Base-by-base conservation (phyloP, 2,113 vertebrate species). In the Hystrix brachyura region DNA sequence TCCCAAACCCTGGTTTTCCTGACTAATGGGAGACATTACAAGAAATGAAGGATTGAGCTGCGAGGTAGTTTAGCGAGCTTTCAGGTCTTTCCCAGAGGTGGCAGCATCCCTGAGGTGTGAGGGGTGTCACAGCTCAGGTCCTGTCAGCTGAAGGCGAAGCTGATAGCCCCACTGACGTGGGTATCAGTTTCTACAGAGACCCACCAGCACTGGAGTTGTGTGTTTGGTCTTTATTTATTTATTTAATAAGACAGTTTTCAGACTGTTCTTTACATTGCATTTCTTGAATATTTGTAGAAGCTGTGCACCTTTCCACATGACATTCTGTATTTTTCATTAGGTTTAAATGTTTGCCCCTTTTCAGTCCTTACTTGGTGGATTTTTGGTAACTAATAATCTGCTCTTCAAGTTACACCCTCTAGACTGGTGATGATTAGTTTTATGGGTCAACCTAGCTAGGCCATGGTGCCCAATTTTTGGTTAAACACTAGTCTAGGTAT, bases 361-460 rank as follows among this genome's bases (percentile, higher is more conserved):
- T 27, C 48, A 84, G 65, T 95, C 59, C 64, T 80, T 64, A 72
- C 57, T 81, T 67, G 80, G 65, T n/a, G 80, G 14, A 19, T 17
- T 95, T 74, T 87, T 43, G 34, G 19, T 74, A 81, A 85, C 60
- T 34, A 64, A n/a, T 53, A 67, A 86, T 38, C 59, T 76, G 59
- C 17, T 32, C 82, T 72, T 82, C 51, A 38, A 86, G 57, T 71
- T 57, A 69, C 17, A 7, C 23, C 34, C 19, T 91, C 81, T 87
- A 71, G 53, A 85, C 79, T 43, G 18, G 51, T 38, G 7, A 74
- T 11, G 43, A 17, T 71, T 34, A 81, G 32, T 74, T 65, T 87
- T 67, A 10, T 38, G 19, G 25, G 25, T 62, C 53, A 62, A 10
- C 53, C 43, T 69, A 43, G 17, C 32, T 74, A 74, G 57, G 53